These are phyloP conservation scores for Eupithecia tripunctaria DNA, from an alignment of 2,888 invertebrate species.

Conservation along the genomic window DNA sequence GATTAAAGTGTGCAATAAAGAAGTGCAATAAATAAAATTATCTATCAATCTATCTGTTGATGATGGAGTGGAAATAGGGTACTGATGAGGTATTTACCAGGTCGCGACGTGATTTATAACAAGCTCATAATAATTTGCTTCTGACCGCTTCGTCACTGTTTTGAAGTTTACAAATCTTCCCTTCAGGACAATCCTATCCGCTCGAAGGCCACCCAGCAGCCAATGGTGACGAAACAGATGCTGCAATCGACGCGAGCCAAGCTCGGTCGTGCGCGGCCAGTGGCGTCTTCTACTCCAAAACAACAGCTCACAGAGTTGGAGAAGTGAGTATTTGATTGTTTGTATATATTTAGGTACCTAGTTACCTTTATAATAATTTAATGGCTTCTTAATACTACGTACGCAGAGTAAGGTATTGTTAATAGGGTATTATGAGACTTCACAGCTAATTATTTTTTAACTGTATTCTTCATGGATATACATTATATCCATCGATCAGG, in stretches of 20 bases:
- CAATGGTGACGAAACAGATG: slow-evolving; percentile 74
- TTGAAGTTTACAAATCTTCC: background rate
- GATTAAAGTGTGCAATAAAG: too few relatives aligned
- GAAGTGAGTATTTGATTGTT: slow-evolving; percentile 52
- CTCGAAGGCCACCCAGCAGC: slow-evolving; percentile 59
- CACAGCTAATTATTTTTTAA: too few relatives aligned
- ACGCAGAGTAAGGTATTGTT: too few relatives aligned
- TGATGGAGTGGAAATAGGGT: background rate
- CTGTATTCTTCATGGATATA: too few relatives aligned
- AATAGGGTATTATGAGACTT: too few relatives aligned
- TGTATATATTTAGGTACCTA: too few relatives aligned
- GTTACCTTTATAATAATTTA: background rate
- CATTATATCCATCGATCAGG: too few relatives aligned
- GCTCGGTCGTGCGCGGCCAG: slow-evolving; percentile 75
- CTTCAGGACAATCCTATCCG: slow-evolving; percentile 72
- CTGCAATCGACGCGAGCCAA: slow-evolving; percentile 75
- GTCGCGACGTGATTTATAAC: background rate
- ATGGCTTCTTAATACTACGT: too few relatives aligned
- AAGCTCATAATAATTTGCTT: background rate
- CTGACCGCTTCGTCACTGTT: too few relatives aligned
- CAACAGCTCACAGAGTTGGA: slow-evolving; percentile 74
- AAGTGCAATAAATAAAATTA: too few relatives aligned
- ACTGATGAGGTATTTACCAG: background rate
- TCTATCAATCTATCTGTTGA: too few relatives aligned
- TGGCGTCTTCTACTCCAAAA: slow-evolving; percentile 79